Evolutionary conservation across 2,797 vertebrate species (phyloP).

Genomic region (Gorsachius magnificus): DNA sequence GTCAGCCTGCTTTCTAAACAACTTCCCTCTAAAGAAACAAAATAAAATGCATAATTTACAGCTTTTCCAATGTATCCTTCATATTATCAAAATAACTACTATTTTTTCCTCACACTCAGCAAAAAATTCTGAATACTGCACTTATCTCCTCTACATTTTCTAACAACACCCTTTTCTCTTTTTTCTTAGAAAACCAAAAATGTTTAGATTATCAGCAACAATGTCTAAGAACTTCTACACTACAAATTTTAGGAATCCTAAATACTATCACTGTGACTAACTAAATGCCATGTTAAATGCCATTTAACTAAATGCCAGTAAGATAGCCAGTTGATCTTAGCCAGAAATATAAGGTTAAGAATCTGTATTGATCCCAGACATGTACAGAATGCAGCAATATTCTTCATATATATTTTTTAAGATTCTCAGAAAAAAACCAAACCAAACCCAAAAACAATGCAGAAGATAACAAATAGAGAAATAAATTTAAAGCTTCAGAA

Average conservation of each 20-base stretch:
- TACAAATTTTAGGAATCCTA: not conserved
- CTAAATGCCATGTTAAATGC: not conserved
- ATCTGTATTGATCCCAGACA: not conserved
- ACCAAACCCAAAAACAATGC: not conserved
- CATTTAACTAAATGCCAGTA: not conserved
- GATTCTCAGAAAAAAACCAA: not conserved
- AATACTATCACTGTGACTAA: not conserved
- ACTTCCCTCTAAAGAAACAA: not conserved
- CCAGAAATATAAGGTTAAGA: not conserved
- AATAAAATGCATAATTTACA: not conserved
- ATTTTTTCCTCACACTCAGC: not conserved
- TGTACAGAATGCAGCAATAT: not conserved
- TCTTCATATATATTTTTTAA: not conserved
- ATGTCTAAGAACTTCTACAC: not conserved
- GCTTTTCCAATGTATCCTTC: not conserved
- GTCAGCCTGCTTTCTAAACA: slow-evolving; percentile 25
- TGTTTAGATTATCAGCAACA: not conserved
- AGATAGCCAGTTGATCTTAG: not conserved
- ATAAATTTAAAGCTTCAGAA: not conserved
- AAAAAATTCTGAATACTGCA: not conserved
- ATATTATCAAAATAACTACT: not conserved
- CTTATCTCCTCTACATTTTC: not conserved
- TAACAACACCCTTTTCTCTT: not conserved
- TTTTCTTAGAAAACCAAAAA: not conserved
- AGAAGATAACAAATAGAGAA: not conserved